A percentile compares a stretch with the other conserved stretches of the same genome.
Evolutionary conservation across 2,113 vertebrate species (phyloP).

Genomic region (Astur gentilis): DNA sequence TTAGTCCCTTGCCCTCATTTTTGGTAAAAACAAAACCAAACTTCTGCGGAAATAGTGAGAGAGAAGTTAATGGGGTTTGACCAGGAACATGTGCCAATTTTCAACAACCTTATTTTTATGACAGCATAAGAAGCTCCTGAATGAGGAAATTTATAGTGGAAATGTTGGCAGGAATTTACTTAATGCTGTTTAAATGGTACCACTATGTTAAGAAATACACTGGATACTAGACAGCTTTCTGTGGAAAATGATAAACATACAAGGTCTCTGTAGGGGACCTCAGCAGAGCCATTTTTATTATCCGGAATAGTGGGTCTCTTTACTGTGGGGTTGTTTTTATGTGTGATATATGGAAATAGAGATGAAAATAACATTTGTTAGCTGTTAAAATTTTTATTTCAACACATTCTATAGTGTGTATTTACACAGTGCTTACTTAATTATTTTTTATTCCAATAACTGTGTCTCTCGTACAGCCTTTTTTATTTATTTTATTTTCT

Average conservation of each 20-base stretch:
- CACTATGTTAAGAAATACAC: not conserved
- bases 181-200: not conserved
- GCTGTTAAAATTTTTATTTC: not conserved
- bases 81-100: not conserved
- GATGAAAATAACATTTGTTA: not conserved
- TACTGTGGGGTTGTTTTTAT: not conserved
- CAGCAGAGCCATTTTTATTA: constrained; percentile 9
- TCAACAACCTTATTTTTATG: constrained; percentile 27
- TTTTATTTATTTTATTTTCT: not conserved
- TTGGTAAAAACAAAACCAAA: not conserved
- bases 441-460: not conserved
- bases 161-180: constrained; percentile 43
- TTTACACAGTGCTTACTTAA: not conserved
- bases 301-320: not conserved
- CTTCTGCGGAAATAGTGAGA: not conserved
- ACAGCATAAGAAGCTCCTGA: constrained; percentile 25
- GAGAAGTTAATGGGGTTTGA: not conserved
- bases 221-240: constrained; percentile 12
- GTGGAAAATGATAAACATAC: constrained; percentile 21
- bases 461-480: not conserved
- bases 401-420: not conserved
- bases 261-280: not conserved
- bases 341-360: not conserved
- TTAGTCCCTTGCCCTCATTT: not conserved
- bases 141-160: constrained; percentile 56